phyloP scores from a whole-genome alignment of 1,140 invertebrate species.

The Lepidurus packardi region DNA sequence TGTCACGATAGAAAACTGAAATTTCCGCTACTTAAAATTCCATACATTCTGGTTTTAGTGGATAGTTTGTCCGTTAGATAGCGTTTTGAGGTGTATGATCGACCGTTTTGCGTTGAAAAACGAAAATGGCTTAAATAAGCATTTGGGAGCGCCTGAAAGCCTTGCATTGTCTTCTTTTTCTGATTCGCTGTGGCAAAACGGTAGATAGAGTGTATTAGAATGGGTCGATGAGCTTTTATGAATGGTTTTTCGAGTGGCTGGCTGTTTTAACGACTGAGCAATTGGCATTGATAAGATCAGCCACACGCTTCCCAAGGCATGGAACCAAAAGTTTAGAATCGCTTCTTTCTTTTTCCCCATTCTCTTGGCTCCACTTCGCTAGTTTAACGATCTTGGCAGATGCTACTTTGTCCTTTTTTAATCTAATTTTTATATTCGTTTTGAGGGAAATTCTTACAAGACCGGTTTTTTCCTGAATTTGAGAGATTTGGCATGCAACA shows the following conservation, averaged over 20 bases:
- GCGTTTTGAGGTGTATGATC: too few relatives aligned
- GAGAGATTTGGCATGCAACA: too few relatives aligned
- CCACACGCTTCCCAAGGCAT: not conserved
- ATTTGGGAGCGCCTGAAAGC: not conserved
- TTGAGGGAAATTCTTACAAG: too few relatives aligned
- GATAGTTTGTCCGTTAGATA: too few relatives aligned
- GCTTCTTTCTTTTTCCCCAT: not conserved
- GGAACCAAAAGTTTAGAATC: not conserved
- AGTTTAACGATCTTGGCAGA: not conserved
- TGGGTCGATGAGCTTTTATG: conserved; percentile 8
- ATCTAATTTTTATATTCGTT: too few relatives aligned
- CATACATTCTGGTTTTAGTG: too few relatives aligned
- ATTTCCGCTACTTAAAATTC: too few relatives aligned
- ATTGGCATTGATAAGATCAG: conserved; percentile 14
- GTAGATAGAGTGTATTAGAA: not conserved
- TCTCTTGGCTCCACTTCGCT: not conserved
- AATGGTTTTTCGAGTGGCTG: conserved; percentile 9
- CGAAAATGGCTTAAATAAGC: too few relatives aligned
- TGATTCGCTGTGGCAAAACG: not conserved
- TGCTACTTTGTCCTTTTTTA: not conserved
- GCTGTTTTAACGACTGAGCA: conserved; percentile 19
- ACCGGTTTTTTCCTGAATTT: too few relatives aligned
- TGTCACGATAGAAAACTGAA: too few relatives aligned
- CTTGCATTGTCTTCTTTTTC: not conserved
- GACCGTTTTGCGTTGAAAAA: too few relatives aligned